These are phyloP conservation scores for Takifugu ocellatus DNA, from an alignment of 2,797 vertebrate genomes.

Conservation along the genomic window DNA sequence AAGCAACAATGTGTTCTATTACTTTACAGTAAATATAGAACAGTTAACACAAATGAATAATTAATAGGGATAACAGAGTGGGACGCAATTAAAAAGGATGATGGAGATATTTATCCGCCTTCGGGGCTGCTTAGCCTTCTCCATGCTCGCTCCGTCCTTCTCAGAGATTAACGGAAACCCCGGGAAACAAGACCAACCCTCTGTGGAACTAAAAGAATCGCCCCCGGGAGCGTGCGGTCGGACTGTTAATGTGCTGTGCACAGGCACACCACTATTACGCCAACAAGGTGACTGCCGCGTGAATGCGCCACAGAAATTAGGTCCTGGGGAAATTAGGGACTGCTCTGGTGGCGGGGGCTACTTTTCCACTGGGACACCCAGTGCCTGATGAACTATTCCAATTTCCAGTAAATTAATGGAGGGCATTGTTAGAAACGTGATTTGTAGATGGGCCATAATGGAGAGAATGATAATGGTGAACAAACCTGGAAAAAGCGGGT, in stretches of 20 bases:
- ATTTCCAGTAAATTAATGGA: constrained; percentile 62
- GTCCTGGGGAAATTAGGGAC: constrained; percentile 58
- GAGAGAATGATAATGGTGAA: constrained; percentile 29
- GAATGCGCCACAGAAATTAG: constrained; percentile 51
- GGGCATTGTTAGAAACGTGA: constrained; percentile 40
- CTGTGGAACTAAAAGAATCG: constrained; percentile 17
- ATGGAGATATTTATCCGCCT: constrained; percentile 4
- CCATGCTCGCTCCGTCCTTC: not conserved
- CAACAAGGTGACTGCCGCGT: constrained; percentile 50
- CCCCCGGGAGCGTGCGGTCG: constrained; percentile 54
- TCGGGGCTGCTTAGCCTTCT: not conserved
- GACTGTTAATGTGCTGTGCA: constrained; percentile 44
- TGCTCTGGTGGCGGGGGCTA: constrained; percentile 31
- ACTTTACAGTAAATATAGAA: not conserved
- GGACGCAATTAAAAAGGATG: constrained; percentile 3
- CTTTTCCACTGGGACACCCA: constrained; percentile 54
- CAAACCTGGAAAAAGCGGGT: constrained; percentile 11
- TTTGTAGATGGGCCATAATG: constrained; percentile 47
- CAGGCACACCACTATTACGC: constrained; percentile 49
- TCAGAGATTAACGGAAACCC: constrained; percentile 31
- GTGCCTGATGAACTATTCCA: constrained; percentile 58
- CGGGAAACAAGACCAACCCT: constrained; percentile 38
- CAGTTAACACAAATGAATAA: not conserved
- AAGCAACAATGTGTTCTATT: not conserved
- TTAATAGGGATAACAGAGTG: not conserved